phyloP scores from a whole-genome alignment of 2,113 vertebrate species.

The Albula glossodonta region DNA sequence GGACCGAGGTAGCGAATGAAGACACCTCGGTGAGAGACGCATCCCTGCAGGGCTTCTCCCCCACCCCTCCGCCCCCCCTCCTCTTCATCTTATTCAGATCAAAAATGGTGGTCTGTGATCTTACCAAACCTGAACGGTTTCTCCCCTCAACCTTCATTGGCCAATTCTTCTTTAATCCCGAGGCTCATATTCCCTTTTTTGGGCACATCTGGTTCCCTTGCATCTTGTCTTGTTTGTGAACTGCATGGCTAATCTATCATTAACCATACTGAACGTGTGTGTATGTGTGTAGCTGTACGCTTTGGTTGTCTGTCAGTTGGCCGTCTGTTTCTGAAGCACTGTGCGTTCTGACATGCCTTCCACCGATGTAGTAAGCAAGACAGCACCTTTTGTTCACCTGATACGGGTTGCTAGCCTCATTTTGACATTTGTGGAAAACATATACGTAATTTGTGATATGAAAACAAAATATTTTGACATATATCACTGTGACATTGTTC shows the following conservation, averaged over 20 bases:
- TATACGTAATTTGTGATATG: too few species aligned
- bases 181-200: neutral
- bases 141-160: neutral
- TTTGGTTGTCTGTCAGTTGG: too few species aligned
- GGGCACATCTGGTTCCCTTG: neutral
- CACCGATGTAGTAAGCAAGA: too few species aligned
- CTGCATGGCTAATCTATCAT: neutral
- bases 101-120: neutral
- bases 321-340: too few species aligned
- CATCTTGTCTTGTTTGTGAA: neutral
- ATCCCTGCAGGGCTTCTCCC: conserved; percentile 52
- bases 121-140: conserved; percentile 21
- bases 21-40: conserved; percentile 62
- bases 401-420: too few species aligned
- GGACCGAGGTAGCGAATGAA: conserved; percentile 58
- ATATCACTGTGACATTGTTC: too few species aligned
- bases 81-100: neutral
- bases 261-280: neutral
- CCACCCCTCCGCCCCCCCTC: neutral
- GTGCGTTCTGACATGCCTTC: too few species aligned
- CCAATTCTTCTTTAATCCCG: neutral
- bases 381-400: too few species aligned
- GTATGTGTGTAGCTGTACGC: neutral
- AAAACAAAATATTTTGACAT: too few species aligned
- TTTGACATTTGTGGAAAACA: too few species aligned